phyloP scores from a whole-genome alignment of 2,797 vertebrate genomes.

The Schizothorax lantsangensis region DNA sequence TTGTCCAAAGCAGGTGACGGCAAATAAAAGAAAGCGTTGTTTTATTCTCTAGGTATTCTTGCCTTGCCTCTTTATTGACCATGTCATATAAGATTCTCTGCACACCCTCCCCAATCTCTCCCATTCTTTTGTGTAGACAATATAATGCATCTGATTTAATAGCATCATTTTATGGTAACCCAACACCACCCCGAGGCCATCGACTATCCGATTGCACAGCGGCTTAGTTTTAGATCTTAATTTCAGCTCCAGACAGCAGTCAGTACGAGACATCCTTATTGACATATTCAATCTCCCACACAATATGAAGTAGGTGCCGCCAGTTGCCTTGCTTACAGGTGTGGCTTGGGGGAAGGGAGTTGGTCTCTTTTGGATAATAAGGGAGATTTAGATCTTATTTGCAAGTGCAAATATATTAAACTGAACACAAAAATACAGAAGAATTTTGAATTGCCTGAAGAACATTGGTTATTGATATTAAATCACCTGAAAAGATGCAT shows the following conservation, averaged over 20 bases:
- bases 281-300: constrained; percentile 18
- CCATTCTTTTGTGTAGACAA: background rate
- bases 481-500: background rate
- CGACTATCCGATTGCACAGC: constrained; percentile 64
- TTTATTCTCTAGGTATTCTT: constrained; percentile 51
- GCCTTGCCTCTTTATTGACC: constrained; percentile 72
- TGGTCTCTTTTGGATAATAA: constrained; percentile 11
- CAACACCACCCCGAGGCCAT: constrained; percentile 56
- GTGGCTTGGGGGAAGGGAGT: constrained; percentile 22
- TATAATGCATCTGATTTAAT: constrained; percentile 65
- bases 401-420: background rate
- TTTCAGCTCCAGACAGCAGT: background rate
- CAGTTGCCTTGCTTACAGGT: constrained; percentile 12
- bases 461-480: background rate
- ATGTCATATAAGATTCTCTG: constrained; percentile 53
- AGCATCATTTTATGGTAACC: constrained; percentile 63
- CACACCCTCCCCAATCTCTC: constrained; percentile 3
- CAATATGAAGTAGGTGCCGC: background rate
- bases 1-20: constrained; percentile 62
- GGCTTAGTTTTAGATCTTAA: background rate
- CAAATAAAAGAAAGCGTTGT: constrained; percentile 74
- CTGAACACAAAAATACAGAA: background rate
- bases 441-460: background rate
- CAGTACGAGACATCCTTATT: constrained; percentile 2
- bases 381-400: constrained; percentile 16